Conservation (phyloP, 2,797 vertebrate species). For the Enteromius fasciolatus region DNA sequence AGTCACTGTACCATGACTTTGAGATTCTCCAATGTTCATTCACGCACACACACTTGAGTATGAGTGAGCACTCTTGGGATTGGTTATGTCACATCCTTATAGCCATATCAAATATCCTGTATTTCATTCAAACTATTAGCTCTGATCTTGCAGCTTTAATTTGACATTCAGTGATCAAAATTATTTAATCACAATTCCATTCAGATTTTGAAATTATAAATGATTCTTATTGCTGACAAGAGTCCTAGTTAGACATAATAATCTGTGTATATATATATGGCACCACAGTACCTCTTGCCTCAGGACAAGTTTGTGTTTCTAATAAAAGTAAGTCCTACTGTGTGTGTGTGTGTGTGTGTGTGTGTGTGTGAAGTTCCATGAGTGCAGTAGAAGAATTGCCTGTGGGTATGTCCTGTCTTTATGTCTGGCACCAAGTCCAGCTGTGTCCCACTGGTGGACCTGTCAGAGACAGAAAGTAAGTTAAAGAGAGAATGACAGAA, state of each 20-base stretch:
- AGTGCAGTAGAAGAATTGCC: slow-evolving; percentile 14
- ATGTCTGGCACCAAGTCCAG: slow-evolving; percentile 51
- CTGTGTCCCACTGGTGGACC: slow-evolving; percentile 53
- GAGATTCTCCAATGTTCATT: slow-evolving; percentile 26
- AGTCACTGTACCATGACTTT: slow-evolving; percentile 40
- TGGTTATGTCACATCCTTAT: slow-evolving; percentile 2
- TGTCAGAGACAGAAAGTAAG: slow-evolving; percentile 20
- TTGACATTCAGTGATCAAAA: neutral
- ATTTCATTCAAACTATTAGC: neutral
- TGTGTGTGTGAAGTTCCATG: slow-evolving; percentile 11
- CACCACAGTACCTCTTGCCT: neutral
- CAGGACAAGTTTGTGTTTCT: slow-evolving; percentile 6
- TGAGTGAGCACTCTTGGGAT: slow-evolving; percentile 41
- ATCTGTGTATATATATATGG: neutral
- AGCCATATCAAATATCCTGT: neutral
- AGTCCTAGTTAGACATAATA: neutral
- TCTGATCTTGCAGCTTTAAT: neutral
- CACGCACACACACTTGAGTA: slow-evolving; percentile 25
- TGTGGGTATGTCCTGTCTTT: slow-evolving; percentile 7
- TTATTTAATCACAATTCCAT: neutral
- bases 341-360: slow-evolving; percentile 45
- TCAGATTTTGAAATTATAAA: neutral
- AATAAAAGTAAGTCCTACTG: neutral
- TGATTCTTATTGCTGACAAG: neutral
- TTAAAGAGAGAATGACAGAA: neutral